A percentile compares a stretch with the other conserved stretches of the same genome.
Evolutionary conservation across 2,888 invertebrate species (phyloP).

Genomic region (Helicoverpa assulta): DNA sequence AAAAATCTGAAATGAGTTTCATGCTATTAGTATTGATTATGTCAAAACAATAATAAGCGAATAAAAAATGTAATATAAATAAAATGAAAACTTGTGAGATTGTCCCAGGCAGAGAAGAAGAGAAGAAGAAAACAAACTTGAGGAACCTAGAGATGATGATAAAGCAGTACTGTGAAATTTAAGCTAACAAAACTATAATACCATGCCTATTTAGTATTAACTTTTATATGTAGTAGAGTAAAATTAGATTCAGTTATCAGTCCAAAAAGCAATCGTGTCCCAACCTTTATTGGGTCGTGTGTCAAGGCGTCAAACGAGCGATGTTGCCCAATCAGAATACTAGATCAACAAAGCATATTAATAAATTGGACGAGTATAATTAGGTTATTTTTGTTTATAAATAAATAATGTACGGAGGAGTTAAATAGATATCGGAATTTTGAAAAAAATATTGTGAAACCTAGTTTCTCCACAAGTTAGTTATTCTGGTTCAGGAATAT

Average conservation of each 20-base stretch:
- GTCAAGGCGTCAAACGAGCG: conserved; percentile 40
- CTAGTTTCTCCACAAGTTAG: no score
- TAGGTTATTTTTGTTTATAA: not conserved
- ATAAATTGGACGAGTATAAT: conserved; percentile 10
- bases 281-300: conserved; percentile 38
- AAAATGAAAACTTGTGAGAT: no score
- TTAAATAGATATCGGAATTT: not conserved
- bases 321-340: conserved; percentile 49
- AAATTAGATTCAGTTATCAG: conserved; percentile 40
- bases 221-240: not conserved
- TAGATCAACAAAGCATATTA: conserved; percentile 36
- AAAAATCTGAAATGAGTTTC: no score
- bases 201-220: not conserved
- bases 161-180: not conserved
- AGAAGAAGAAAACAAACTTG: no score
- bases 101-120: no score
- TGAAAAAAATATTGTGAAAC: no score
- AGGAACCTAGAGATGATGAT: not conserved
- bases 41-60: not conserved
- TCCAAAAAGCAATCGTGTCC: conserved; percentile 47
- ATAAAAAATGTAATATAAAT: not conserved
- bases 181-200: not conserved
- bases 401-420: not conserved
- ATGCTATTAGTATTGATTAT: not conserved
- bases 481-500: no score